Evolutionary conservation across 1,140 invertebrate genomes (phyloP).

Genomic region (Ladona fulva): DNA sequence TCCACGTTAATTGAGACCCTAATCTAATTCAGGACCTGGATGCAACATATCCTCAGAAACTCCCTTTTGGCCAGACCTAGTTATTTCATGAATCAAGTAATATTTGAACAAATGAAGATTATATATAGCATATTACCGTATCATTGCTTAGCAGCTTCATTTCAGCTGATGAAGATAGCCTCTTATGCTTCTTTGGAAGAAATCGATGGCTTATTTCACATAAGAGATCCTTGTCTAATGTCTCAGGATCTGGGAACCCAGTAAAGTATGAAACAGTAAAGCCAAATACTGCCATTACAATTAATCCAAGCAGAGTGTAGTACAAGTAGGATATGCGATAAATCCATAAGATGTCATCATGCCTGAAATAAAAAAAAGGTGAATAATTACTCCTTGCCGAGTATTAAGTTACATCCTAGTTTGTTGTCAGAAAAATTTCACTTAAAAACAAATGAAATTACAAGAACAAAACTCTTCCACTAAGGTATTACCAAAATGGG

Average conservation of each 20-base stretch:
- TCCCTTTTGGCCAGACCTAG: background rate
- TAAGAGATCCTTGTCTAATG: background rate
- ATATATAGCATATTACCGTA: background rate
- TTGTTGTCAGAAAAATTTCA: no score
- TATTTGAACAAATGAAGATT: background rate
- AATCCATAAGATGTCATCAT: background rate
- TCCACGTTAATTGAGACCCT: background rate
- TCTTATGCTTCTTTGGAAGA: background rate
- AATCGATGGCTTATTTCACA: background rate
- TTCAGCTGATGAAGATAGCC: background rate
- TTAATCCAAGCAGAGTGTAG: background rate
- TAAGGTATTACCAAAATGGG: no score
- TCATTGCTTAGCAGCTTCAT: background rate
- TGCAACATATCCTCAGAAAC: background rate
- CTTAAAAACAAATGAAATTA: no score
- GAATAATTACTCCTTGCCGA: no score
- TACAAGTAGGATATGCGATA: slow-evolving; percentile 2
- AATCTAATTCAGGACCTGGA: background rate
- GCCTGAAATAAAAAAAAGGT: background rate
- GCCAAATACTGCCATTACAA: background rate
- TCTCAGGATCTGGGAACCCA: background rate
- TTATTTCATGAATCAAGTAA: background rate
- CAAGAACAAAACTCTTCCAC: no score
- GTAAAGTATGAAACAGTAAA: background rate
- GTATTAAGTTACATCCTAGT: no score